Percentiles rank a stretch among this genome's conserved stretches.
These are phyloP conservation scores for Hoplostethus atlanticus DNA, from an alignment of 2,797 vertebrate species.

Conservation along the genomic window DNA sequence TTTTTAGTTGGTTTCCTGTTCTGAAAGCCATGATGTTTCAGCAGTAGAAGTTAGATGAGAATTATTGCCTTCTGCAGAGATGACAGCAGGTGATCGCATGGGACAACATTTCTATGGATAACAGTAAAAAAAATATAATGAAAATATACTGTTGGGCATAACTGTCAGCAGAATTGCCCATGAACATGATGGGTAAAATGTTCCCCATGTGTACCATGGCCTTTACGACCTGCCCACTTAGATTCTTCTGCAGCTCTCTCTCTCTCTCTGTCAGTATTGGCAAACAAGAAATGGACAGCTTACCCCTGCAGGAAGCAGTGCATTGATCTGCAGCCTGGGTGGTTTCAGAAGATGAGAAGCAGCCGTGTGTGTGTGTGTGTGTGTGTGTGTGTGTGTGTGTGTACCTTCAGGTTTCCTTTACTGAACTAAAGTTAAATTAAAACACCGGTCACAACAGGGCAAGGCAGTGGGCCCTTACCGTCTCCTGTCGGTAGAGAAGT, in stretches of 20 bases:
- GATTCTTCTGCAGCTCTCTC: not conserved
- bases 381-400: slow-evolving; percentile 1
- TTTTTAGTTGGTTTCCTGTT: too few species aligned
- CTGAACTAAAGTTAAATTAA: too few species aligned
- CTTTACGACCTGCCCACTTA: too few species aligned
- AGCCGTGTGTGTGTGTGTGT: slow-evolving; percentile 21
- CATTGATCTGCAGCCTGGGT: slow-evolving; percentile 64
- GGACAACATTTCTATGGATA: not conserved
- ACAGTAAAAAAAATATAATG: not conserved
- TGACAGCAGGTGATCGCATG: not conserved
- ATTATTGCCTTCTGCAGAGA: not conserved
- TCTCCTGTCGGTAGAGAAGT: slow-evolving; percentile 20
- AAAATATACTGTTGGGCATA: not conserved
- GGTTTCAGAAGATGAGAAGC: slow-evolving; percentile 46
- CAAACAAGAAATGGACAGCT: slow-evolving; percentile 11
- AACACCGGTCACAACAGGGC: too few species aligned
- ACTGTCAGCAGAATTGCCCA: slow-evolving; percentile 5
- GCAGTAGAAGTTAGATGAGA: not conserved
- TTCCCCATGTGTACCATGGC: not conserved
- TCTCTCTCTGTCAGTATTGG: not conserved
- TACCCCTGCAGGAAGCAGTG: slow-evolving; percentile 52
- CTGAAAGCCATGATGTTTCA: not conserved
- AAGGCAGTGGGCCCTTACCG: not conserved
- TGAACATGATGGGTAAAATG: slow-evolving; percentile 7
- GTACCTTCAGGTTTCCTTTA: not conserved